Evolutionary conservation across 2,888 invertebrate species (phyloP), one percentile per base, ranked within the genome.

Genomic region (Caenorhabditis wallacei): DNA sequence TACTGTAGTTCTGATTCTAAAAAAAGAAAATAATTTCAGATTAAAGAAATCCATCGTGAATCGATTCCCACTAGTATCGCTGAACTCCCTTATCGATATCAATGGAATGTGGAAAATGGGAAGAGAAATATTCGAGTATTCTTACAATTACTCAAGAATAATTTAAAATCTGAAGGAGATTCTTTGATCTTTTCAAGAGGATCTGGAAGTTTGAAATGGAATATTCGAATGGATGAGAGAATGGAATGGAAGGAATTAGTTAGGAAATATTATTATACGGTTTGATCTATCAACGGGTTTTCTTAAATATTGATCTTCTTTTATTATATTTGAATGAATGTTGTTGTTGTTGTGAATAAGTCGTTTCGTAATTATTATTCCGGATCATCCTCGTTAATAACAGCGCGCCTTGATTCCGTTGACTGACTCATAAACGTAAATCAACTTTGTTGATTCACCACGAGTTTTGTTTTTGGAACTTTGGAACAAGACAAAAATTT

Each of bases 11-110:
- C 24, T 54, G 13, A 5, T 30, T 26, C 8, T 7, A 1, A 10
- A 16, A 5, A 5, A 13, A 43, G 11, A 43, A 43, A 10, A 43
- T 43, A n/a, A 5, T 43, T 61, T 22, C 61, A 61, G 61, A 61
- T 61, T 20, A 43, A 61, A 26, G 43, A 61, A 61, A 40, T 61
- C 24, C 7, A n/a, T n/a, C 43, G 61, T 26, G 61, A 61, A 13
- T 24, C 24, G 16, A 16, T 61, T 8, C 43, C 61, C 8, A 4
- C 43, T 10, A 16, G 22, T 1, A 43, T 40, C 26, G 7, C 43
- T 13, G 22, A 22, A 43, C 16, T 22, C 16, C 24, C 43, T 5
- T 7, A 20, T 2, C 61, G 61, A 2, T 24, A 22, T 24, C 61
- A 43, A 13, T 61, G 61, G 61, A 61, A 37, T 1, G 43, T 61